Evolutionary conservation across 2,888 invertebrate genomes (phyloP), one percentile per base, ranked within the genome.

Genomic region (Diarsia brunnea): DNA sequence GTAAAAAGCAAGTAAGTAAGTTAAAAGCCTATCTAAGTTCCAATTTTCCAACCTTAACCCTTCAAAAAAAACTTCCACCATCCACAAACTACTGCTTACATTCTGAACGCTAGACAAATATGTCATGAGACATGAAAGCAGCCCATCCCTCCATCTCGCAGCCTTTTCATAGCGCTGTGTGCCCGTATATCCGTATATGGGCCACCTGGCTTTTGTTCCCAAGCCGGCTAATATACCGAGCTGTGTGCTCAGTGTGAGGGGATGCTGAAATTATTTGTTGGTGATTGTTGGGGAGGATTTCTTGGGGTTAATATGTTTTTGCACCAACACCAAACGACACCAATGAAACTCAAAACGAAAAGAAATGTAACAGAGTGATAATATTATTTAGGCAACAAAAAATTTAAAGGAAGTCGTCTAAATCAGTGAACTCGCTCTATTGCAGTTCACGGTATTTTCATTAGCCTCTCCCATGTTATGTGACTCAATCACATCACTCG

Each of bases 121-220:
- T 84, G 87, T 76, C 58, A 69, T 55, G 19, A 31, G 58, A 38
- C 24, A 80, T 81, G 64, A 85, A 85, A 80, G 84, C 69, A 38
- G 63, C 69, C 60, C 81, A 78, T 85, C 72, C 80, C 69, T 63
- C 43, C 80, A 80, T 83, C 76, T 81, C 74, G 71, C 69, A 49
- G 75, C 74, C 85, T 82, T 79, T 85, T 88, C 87, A 87, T 82
- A 78, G 43, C 84, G 75, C 73, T 86, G 84, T 84, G 80, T 69
- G 65, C 67, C 43, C 53, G 77, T 75, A 88, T 88, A 72, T 88
- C 43, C 55, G 77, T 75, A 88, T 88, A 72, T 88, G 79, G 88
- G 88, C 43, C 88, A 87, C 81, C 79, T 81, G 79, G 38, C 87
- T 69, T 88, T 88, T 88, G 88, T 88, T 88, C 73, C 12, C 38